These are phyloP conservation scores for Craseonycteris thonglongyai DNA, from an alignment of 2,113 vertebrate species.

Conservation along the genomic window DNA sequence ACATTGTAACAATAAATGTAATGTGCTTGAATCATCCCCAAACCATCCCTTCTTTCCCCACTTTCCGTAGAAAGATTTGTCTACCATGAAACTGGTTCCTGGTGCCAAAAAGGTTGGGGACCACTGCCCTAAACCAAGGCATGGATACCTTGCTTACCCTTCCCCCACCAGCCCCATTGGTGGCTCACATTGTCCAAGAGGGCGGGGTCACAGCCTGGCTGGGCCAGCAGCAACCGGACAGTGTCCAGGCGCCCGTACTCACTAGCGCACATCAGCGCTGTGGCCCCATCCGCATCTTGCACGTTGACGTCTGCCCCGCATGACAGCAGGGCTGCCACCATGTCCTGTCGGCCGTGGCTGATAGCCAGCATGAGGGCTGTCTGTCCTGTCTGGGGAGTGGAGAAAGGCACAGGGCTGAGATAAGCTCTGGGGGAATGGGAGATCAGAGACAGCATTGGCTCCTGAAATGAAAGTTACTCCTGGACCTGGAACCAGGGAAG, in stretches of 20 bases:
- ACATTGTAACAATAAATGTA: no score
- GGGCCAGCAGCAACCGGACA: slow-evolving; percentile 88
- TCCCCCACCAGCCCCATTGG: neutral
- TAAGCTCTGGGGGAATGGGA: no score
- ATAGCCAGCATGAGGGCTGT: slow-evolving; percentile 94
- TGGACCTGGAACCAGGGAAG: neutral
- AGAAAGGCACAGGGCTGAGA: neutral
- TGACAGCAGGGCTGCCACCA: slow-evolving; percentile 88
- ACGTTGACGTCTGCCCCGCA: slow-evolving; percentile 88
- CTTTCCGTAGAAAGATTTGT: no score
- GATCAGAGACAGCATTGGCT: neutral
- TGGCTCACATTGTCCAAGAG: slow-evolving; percentile 88
- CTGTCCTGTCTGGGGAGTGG: slow-evolving; percentile 87
- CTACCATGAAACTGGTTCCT: no score
- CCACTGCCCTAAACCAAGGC: neutral
- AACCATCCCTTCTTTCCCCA: no score
- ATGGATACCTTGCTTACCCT: neutral
- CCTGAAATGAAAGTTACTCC: neutral
- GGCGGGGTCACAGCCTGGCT: slow-evolving; percentile 87
- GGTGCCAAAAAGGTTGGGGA: no score
- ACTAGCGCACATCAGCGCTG: slow-evolving; percentile 94
- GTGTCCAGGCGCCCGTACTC: slow-evolving; percentile 91
- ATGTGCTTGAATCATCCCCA: no score
- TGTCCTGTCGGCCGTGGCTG: slow-evolving; percentile 92
- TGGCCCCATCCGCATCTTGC: slow-evolving; percentile 95